Conservation (phyloP, 2,888 invertebrate genomes). For the Dasysyrphus albostriatus region DNA sequence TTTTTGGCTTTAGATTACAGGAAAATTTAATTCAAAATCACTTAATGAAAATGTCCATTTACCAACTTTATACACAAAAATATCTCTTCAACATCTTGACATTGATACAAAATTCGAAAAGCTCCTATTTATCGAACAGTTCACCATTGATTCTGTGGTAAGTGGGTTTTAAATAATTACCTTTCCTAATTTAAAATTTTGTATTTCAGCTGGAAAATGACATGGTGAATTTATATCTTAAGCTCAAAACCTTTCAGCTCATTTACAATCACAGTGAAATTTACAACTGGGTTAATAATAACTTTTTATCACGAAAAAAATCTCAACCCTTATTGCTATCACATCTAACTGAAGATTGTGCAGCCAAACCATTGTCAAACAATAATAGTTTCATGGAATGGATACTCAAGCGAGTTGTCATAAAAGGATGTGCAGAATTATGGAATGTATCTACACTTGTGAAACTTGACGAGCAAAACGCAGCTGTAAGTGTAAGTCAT, state of each 20-base stretch:
- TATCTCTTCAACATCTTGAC: constrained; percentile 87
- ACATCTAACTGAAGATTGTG: constrained; percentile 67
- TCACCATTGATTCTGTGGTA: constrained; percentile 86
- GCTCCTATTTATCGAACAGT: constrained; percentile 85
- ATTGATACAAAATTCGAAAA: constrained; percentile 86
- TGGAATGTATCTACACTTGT: constrained; percentile 86
- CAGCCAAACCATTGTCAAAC: constrained; percentile 63
- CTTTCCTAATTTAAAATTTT: not conserved
- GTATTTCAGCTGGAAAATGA: constrained; percentile 85
- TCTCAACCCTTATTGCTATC: constrained; percentile 78
- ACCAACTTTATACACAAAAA: constrained; percentile 87
- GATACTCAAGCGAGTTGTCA: constrained; percentile 85
- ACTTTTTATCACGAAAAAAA: constrained; percentile 84
- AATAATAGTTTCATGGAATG: constrained; percentile 82
- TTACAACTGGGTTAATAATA: constrained; percentile 85
- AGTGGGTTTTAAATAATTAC: constrained; percentile 24
- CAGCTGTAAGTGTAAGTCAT: constrained; percentile 86
- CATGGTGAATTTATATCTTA: constrained; percentile 87
- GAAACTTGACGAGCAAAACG: constrained; percentile 84
- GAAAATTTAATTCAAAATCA: constrained; percentile 85
- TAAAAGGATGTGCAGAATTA: constrained; percentile 89
- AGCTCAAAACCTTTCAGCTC: constrained; percentile 88
- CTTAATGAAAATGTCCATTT: constrained; percentile 82
- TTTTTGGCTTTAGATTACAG: constrained; percentile 83
- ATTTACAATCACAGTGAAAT: constrained; percentile 88